Evolutionary conservation across 2,113 vertebrate genomes (phyloP).

Genomic region (Phycodurus eques): DNA sequence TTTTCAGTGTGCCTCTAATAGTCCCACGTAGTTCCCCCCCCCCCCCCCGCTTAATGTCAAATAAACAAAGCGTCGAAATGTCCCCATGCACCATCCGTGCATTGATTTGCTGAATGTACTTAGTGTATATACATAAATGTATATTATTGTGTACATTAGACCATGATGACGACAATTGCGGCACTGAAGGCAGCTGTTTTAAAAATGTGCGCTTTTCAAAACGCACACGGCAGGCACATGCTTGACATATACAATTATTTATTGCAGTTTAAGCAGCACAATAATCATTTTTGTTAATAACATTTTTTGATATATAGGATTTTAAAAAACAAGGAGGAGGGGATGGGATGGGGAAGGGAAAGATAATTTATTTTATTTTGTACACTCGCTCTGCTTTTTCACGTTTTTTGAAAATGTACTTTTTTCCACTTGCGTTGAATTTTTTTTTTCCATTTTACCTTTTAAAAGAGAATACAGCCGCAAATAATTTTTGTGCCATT

Average conservation of each 20-base stretch:
- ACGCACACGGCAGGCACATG: constrained; percentile 44
- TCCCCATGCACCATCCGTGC: constrained; percentile 56
- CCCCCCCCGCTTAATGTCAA: constrained; percentile 7
- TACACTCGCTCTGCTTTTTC: constrained; percentile 65
- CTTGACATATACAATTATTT: constrained; percentile 52
- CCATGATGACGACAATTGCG: constrained; percentile 42
- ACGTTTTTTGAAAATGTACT: constrained; percentile 66
- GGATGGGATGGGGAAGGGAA: constrained; percentile 7
- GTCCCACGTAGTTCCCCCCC: no score
- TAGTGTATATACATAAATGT: constrained; percentile 36
- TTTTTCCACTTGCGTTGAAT: constrained; percentile 13
- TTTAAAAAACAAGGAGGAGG: constrained; percentile 41
- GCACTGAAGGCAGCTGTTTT: constrained; percentile 49
- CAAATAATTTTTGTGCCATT: background rate
- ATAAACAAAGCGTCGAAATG: background rate
- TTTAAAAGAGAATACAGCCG: constrained; percentile 40
- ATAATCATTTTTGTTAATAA: constrained; percentile 29
- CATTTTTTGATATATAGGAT: constrained; percentile 16
- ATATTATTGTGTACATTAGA: constrained; percentile 74
- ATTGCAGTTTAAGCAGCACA: constrained; percentile 70
- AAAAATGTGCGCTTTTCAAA: constrained; percentile 46
- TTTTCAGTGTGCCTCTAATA: no score
- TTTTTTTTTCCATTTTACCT: constrained; percentile 6
- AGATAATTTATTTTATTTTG: constrained; percentile 75
- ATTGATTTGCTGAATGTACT: constrained; percentile 70